Evolutionary conservation across 2,797 vertebrate genomes (phyloP).

Genomic region (Sarcophilus harrisii): DNA sequence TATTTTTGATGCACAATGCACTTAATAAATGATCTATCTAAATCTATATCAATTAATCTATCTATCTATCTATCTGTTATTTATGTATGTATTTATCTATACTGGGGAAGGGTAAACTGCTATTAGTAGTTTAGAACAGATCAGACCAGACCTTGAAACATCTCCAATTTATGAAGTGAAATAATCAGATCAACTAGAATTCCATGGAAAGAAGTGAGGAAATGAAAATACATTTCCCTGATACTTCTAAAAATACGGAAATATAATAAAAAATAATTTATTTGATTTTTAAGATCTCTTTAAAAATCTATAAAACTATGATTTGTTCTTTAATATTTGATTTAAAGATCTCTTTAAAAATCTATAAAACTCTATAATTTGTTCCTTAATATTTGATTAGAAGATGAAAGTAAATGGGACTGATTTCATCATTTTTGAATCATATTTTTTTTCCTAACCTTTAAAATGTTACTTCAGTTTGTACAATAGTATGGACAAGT

Average conservation of each 20-base stretch:
- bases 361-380: conserved; percentile 35
- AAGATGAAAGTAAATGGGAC: not conserved
- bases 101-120: not conserved
- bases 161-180: not conserved
- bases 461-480: conserved; percentile 39
- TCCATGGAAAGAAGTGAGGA: conserved; percentile 32
- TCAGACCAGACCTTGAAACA: conserved; percentile 14
- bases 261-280: not conserved
- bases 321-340: conserved; percentile 35
- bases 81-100: not conserved
- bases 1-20: not conserved
- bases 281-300: conserved; percentile 28
- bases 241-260: conserved; percentile 32
- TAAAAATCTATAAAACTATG: conserved; percentile 17
- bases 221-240: conserved; percentile 13
- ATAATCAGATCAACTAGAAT: not conserved
- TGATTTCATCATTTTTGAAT: conserved; percentile 1
- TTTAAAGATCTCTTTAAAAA: conserved; percentile 2
- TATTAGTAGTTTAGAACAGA: not conserved
- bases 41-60: not conserved
- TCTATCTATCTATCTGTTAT: not conserved
- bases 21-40: not conserved
- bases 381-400: conserved; percentile 13
- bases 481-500: conserved; percentile 53
- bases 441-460: conserved; percentile 44